phyloP scores from a whole-genome alignment of 2,888 invertebrate species.

The Drosophila testacea region DNA sequence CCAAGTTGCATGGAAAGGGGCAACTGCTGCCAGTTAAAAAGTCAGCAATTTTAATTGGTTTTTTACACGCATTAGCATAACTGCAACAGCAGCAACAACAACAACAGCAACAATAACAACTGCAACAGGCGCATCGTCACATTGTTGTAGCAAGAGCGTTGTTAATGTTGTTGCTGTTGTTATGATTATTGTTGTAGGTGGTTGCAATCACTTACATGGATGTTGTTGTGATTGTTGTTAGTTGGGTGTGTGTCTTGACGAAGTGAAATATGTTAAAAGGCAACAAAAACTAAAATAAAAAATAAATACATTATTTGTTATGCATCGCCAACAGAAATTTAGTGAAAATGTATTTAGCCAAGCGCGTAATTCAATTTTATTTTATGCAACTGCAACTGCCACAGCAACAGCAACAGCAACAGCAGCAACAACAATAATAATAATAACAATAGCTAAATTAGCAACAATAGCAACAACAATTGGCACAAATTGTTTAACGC shows the following conservation, averaged over 20 bases:
- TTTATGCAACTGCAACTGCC: conserved; percentile 58
- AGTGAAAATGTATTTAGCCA: conserved; percentile 77
- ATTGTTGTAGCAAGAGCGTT: conserved; percentile 24
- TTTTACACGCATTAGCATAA: conserved; percentile 70
- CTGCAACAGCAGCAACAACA: conserved; percentile 34
- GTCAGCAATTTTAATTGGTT: conserved; percentile 71
- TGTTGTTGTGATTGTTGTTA: conserved; percentile 16
- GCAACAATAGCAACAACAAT: conserved; percentile 57
- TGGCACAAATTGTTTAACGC: conserved; percentile 67
- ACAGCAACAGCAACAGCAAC: conserved; percentile 17
- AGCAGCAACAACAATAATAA: conserved; percentile 19
- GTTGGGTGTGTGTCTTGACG: conserved; percentile 30
- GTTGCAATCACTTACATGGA: conserved; percentile 22
- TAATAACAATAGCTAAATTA: conserved; percentile 38
- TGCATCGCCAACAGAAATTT: conserved; percentile 65
- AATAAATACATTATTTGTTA: conserved; percentile 24
- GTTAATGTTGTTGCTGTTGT: conserved; percentile 10
- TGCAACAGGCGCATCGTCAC: conserved; percentile 32
- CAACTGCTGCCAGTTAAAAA: conserved; percentile 37
- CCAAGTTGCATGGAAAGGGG: conserved; percentile 35
- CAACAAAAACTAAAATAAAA: not conserved
- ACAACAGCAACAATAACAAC: conserved; percentile 12
- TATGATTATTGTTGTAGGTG: conserved; percentile 27
- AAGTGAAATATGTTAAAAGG: conserved; percentile 14
- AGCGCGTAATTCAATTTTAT: conserved; percentile 81